Percentiles rank a stretch among this genome's conserved stretches.
These are phyloP conservation scores for Cairina moschata DNA, from an alignment of 2,113 vertebrate genomes.

Conservation along the genomic window DNA sequence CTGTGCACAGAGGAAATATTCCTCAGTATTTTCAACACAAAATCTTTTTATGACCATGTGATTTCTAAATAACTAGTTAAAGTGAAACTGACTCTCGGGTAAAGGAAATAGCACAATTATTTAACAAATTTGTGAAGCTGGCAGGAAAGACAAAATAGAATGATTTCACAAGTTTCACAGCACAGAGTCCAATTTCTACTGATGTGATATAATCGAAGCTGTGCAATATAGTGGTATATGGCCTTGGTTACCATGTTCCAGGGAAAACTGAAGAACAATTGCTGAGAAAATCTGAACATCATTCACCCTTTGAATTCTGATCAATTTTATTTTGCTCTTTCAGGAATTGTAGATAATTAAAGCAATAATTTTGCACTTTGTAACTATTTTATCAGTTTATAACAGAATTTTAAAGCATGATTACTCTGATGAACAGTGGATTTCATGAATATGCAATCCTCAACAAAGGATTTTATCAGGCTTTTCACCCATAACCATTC, in stretches of 20 bases:
- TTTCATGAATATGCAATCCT: constrained; percentile 36
- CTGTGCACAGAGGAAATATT: background rate
- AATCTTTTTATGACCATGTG: background rate
- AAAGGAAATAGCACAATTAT: background rate
- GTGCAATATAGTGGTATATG: background rate
- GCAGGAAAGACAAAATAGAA: background rate
- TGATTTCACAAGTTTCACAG: background rate
- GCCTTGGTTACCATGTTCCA: background rate
- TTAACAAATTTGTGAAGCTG: background rate
- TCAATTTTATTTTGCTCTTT: background rate
- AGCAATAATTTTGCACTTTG: background rate
- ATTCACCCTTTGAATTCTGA: background rate
- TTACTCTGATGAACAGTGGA: constrained; percentile 1
- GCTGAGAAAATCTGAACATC: background rate
- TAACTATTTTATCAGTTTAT: constrained; percentile 2
- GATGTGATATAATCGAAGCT: background rate
- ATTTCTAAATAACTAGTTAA: background rate
- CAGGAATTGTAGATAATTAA: background rate
- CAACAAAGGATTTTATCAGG: background rate
- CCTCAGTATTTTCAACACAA: constrained; percentile 5
- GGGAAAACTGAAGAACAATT: background rate
- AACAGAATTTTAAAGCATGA: constrained; percentile 2
- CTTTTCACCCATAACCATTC: constrained; percentile 23
- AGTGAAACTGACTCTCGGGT: background rate
- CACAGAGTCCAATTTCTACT: background rate